A percentile compares a stretch with the other conserved stretches of the same genome.
These are phyloP conservation scores for Atrichornis clamosus DNA, from an alignment of 2,113 vertebrate species.

Conservation along the genomic window DNA sequence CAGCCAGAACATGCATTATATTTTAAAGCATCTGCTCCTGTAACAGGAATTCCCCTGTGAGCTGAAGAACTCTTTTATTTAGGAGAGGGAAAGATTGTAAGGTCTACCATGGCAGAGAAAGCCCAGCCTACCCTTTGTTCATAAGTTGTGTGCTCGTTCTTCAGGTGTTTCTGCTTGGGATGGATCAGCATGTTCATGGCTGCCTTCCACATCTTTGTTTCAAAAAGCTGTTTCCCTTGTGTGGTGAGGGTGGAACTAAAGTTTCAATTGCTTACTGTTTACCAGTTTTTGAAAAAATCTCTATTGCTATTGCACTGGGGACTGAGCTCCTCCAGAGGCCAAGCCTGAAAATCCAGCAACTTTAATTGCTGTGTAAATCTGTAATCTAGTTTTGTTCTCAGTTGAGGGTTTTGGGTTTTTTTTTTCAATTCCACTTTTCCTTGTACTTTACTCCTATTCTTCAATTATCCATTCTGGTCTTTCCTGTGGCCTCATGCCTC, in stretches of 20 bases:
- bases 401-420: too few relatives aligned
- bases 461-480: background rate
- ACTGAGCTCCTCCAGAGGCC: background rate
- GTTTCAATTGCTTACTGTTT: background rate
- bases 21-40: background rate
- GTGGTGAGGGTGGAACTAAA: background rate
- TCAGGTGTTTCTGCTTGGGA: background rate
- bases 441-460: background rate
- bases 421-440: background rate
- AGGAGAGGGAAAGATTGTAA: background rate
- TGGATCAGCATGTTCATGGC: accelerated
- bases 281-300: background rate
- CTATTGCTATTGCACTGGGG: background rate
- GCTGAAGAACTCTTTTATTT: background rate
- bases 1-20: background rate
- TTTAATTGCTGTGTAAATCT: background rate
- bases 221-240: background rate
- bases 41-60: background rate
- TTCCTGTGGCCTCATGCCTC: background rate
- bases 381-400: background rate
- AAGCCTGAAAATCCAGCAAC: background rate
- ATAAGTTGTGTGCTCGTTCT: accelerated
- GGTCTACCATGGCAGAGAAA: background rate
- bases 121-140: background rate
- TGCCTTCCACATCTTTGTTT: background rate